phyloP scores from a whole-genome alignment of 2,888 invertebrate species.

The Gastrophysa polygoni region DNA sequence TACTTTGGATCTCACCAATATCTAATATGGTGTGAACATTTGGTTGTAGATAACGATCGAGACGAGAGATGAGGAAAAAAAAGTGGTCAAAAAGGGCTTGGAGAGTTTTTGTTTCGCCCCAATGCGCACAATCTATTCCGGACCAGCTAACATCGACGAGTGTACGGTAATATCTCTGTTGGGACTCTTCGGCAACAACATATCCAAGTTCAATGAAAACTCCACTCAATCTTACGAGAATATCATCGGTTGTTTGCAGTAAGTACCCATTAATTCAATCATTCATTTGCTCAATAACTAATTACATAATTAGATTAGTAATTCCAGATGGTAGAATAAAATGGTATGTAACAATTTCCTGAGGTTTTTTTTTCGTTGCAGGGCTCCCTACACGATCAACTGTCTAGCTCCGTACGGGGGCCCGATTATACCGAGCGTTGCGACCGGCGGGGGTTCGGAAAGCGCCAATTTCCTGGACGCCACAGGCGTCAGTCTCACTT shows the following conservation, averaged over 20 bases:
- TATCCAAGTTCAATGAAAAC: conserved; percentile 42
- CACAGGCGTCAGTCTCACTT: conserved; percentile 75
- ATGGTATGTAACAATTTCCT: too few species aligned
- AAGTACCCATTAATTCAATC: conserved; percentile 43
- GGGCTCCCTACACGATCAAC: conserved; percentile 63
- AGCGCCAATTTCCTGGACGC: conserved; percentile 66
- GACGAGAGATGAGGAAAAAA: conserved; percentile 52
- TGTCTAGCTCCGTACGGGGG: conserved; percentile 89
- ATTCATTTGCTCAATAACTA: too few species aligned
- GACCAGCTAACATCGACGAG: conserved; percentile 61
- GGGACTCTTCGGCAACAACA: conserved; percentile 75
- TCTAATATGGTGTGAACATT: too few species aligned
- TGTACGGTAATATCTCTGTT: conserved; percentile 85
- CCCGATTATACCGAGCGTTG: conserved; percentile 83
- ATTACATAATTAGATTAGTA: too few species aligned
- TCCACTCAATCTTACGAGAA: conserved; percentile 50
- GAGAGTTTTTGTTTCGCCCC: conserved; percentile 87
- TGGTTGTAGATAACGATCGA: conserved; percentile 58
- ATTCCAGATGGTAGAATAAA: too few species aligned
- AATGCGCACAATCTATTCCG: conserved; percentile 68
- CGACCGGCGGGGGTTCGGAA: conserved; percentile 78
- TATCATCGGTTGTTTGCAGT: conserved; percentile 60
- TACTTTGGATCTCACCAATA: too few species aligned
- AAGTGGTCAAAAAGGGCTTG: conserved; percentile 57
- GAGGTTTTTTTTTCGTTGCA: conserved; percentile 42